Evolutionary conservation across 1,140 invertebrate genomes (phyloP).

Genomic region (Pogonomyrmex californicus): DNA sequence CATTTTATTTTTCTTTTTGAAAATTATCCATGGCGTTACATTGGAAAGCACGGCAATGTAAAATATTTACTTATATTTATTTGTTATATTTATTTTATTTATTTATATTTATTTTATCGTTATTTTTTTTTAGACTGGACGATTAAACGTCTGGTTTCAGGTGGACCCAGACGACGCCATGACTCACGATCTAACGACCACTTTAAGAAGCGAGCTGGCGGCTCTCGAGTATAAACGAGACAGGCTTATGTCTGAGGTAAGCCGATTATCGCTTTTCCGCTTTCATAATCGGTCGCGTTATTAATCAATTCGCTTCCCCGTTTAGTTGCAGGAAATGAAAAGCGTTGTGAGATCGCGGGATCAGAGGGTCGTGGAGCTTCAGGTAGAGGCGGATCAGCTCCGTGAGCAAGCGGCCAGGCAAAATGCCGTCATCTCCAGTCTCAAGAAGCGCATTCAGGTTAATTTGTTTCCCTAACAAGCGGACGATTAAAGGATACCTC

Average conservation of each 20-base stretch:
- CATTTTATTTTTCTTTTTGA: not conserved
- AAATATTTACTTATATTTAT: not conserved
- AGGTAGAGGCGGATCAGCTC: constrained; percentile 91
- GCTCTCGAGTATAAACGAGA: constrained; percentile 94
- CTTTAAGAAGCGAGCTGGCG: constrained; percentile 92
- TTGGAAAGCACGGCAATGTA: not conserved
- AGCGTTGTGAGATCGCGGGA: constrained; percentile 89
- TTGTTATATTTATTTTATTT: no score
- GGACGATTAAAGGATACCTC: not conserved
- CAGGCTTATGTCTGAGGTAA: constrained; percentile 91
- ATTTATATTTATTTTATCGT: not conserved
- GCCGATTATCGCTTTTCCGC: constrained; percentile 9
- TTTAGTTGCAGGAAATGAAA: constrained; percentile 90
- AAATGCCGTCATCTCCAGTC: constrained; percentile 92
- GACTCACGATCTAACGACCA: constrained; percentile 90
- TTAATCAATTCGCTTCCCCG: constrained; percentile 28
- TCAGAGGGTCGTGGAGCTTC: constrained; percentile 90
- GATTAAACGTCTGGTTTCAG: constrained; percentile 76
- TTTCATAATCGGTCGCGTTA: not conserved
- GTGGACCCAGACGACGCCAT: constrained; percentile 86
- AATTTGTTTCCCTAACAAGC: constrained; percentile 12
- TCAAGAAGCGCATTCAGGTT: constrained; percentile 92
- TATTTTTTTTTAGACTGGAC: not conserved
- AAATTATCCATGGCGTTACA: not conserved
- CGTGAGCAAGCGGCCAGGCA: constrained; percentile 93